These are phyloP conservation scores for Aspidiotus destructor DNA, from an alignment of 2,888 invertebrate species.

Conservation along the genomic window DNA sequence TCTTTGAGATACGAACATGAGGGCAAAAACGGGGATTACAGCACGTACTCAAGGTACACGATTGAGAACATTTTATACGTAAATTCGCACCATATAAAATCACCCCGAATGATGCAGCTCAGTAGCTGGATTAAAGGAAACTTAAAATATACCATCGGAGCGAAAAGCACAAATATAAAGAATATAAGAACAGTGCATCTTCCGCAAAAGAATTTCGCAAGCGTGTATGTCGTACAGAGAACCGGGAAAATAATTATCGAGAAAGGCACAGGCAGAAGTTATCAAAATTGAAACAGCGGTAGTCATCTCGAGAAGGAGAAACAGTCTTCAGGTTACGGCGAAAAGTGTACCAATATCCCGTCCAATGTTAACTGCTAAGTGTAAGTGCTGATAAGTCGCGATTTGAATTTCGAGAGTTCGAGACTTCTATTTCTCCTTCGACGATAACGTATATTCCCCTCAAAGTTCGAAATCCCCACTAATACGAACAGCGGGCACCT, in stretches of 20 bases:
- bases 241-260: no score
- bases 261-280: no score
- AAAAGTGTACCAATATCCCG: no score
- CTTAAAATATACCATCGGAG: background rate
- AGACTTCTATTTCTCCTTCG: conserved; percentile 10
- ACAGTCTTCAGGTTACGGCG: no score
- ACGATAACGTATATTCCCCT: conserved; percentile 9
- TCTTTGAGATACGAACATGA: background rate
- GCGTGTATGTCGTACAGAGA: no score
- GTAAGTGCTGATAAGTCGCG: conserved; percentile 11
- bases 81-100: background rate
- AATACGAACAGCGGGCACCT: conserved; percentile 4
- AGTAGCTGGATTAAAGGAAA: background rate
- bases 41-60: background rate
- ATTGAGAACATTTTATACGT: background rate
- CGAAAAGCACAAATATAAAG: no score
- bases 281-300: no score
- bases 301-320: no score
- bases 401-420: background rate
- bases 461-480: conserved; percentile 3
- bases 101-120: background rate
- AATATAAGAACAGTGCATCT: no score
- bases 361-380: no score
- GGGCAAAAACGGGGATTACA: background rate
- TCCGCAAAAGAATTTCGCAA: no score